Percentiles rank a stretch among this genome's conserved stretches.
Conservation (phyloP, 2,888 invertebrate species). For the Crioceris asparagi region DNA sequence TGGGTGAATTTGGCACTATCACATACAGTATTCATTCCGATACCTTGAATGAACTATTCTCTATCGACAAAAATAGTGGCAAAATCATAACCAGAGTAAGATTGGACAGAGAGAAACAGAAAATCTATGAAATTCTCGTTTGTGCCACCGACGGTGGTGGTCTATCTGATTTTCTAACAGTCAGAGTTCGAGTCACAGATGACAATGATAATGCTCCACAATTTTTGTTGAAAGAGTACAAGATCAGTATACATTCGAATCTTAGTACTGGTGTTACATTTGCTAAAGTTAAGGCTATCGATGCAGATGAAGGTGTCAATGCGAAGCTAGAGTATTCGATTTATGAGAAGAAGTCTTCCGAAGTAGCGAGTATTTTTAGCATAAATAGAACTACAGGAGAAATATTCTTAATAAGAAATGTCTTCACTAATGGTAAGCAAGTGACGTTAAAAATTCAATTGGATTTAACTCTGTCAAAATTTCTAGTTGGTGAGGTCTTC, state of each 20-base stretch:
- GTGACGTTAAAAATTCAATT: slow-evolving; percentile 2
- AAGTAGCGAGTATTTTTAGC: slow-evolving; percentile 57
- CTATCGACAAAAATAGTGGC: slow-evolving; percentile 61
- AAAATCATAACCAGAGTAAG: slow-evolving; percentile 50
- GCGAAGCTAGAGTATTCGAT: slow-evolving; percentile 66
- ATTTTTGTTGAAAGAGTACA: slow-evolving; percentile 68
- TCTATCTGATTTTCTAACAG: slow-evolving; percentile 59
- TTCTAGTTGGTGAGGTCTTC: slow-evolving; percentile 63
- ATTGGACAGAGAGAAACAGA: slow-evolving; percentile 64
- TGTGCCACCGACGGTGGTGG: slow-evolving; percentile 77
- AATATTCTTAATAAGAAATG: slow-evolving; percentile 54
- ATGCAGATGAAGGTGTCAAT: slow-evolving; percentile 65
- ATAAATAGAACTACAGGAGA: slow-evolving; percentile 68
- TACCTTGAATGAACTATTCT: slow-evolving; percentile 58
- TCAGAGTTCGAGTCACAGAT: slow-evolving; percentile 61
- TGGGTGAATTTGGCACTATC: slow-evolving; percentile 63
- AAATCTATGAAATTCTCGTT: slow-evolving; percentile 64
- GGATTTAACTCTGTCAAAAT: slow-evolving; percentile 4
- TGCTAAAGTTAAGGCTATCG: slow-evolving; percentile 59
- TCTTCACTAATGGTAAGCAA: slow-evolving; percentile 40
- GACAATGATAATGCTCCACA: slow-evolving; percentile 74
- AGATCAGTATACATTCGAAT: slow-evolving; percentile 57
- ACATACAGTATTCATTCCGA: slow-evolving; percentile 72
- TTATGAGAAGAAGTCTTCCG: slow-evolving; percentile 55
- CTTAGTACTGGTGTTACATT: slow-evolving; percentile 47